These are phyloP conservation scores for Otus sunia DNA, from an alignment of 2,113 vertebrate species.

Conservation along the genomic window DNA sequence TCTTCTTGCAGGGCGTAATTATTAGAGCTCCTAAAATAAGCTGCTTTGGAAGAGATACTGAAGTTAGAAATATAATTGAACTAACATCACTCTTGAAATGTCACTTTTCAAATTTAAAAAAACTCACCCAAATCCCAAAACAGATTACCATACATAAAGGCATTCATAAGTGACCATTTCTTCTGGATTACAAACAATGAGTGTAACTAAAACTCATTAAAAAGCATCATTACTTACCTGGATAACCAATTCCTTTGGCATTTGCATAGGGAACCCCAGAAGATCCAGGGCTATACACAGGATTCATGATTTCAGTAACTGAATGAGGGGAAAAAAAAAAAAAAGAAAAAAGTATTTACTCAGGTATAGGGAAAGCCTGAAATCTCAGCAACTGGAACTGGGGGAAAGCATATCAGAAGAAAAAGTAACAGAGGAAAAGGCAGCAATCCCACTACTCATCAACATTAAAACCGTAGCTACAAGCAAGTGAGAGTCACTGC, in stretches of 20 bases:
- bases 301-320: slow-evolving; percentile 90
- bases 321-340: neutral
- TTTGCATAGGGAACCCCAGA: slow-evolving; percentile 97
- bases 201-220: neutral
- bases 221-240: slow-evolving; percentile 76
- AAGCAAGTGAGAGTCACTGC: neutral
- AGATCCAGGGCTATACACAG: slow-evolving; percentile 94
- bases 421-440: neutral
- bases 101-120: neutral
- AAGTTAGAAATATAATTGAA: neutral
- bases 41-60: neutral
- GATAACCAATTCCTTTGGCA: slow-evolving; percentile 95
- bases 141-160: neutral
- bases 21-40: slow-evolving; percentile 30
- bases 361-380: neutral
- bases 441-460: neutral
- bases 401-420: neutral
- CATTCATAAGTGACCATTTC: neutral
- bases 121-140: neutral
- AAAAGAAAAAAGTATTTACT: neutral
- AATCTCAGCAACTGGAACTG: neutral
- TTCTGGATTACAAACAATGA: neutral
- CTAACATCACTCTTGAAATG: neutral
- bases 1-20: neutral
- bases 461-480: neutral